Evolutionary conservation across 1,140 invertebrate genomes (phyloP).

Genomic region (Drosophila murphyi): DNA sequence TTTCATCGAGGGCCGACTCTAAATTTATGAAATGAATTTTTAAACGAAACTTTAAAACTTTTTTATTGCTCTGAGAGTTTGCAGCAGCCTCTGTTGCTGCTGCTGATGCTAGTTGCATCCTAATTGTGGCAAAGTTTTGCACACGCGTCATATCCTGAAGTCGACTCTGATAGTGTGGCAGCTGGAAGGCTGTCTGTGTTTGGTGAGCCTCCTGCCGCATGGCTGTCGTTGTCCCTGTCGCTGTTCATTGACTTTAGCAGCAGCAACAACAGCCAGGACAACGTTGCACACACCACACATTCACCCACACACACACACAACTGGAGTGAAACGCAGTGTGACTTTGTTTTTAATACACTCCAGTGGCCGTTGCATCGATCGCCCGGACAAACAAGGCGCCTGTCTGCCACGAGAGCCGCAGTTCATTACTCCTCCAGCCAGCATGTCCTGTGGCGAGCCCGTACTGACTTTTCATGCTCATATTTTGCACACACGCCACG

Average conservation of each 20-base stretch:
- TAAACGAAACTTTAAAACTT: conserved; percentile 79
- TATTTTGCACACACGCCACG: conserved; percentile 42
- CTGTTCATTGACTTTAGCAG: conserved; percentile 81
- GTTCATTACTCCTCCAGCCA: conserved; percentile 69
- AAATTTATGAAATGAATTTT: conserved; percentile 80
- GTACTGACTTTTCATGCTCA: conserved; percentile 54
- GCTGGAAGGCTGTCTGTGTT: conserved; percentile 13
- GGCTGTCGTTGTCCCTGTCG: conserved; percentile 41
- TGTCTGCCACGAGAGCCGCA: conserved; percentile 60
- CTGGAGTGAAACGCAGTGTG: conserved; percentile 47
- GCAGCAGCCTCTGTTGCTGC: conserved; percentile 12
- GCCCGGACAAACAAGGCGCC: conserved; percentile 72
- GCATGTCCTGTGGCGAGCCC: conserved; percentile 42
- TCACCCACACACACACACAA: conserved; percentile 2
- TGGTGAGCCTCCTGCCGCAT: conserved; percentile 44
- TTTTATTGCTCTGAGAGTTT: conserved; percentile 70
- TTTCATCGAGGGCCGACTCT: conserved; percentile 28
- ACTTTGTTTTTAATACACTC: conserved; percentile 83
- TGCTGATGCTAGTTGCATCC: conserved; percentile 48
- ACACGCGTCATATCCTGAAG: conserved; percentile 69
- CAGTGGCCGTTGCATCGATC: conserved; percentile 69
- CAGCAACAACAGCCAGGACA: conserved; percentile 54
- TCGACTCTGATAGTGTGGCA: conserved; percentile 18
- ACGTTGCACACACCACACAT: conserved; percentile 24
- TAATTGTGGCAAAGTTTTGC: conserved; percentile 80